Evolutionary conservation across 2,797 vertebrate species (phyloP).

Genomic region (Clarias fuscus): DNA sequence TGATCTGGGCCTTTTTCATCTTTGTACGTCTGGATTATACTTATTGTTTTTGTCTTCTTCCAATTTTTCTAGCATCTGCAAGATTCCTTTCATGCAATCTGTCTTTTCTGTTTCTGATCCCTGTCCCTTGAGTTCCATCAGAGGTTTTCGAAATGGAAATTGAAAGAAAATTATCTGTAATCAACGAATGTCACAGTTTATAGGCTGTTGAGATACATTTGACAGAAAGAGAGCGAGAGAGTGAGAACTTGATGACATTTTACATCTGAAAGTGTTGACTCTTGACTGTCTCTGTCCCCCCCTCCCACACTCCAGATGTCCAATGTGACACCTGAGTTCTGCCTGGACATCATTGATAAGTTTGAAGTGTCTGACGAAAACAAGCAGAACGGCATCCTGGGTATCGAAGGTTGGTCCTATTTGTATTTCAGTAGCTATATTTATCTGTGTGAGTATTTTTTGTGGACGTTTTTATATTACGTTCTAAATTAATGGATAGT

Average conservation of each 20-base stretch:
- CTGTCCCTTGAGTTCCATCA: not conserved
- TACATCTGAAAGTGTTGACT: conserved; percentile 17
- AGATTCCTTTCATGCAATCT: not conserved
- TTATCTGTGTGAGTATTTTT: not conserved
- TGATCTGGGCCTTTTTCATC: not conserved
- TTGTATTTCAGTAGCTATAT: not conserved
- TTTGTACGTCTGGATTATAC: not conserved
- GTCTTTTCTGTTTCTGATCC: not conserved
- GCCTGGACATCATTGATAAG: conserved; percentile 90
- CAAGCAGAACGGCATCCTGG: conserved; percentile 85
- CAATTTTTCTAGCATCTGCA: not conserved
- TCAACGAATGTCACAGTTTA: not conserved
- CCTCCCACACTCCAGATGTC: conserved; percentile 75
- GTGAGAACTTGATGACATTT: not conserved
- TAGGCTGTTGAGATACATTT: no score
- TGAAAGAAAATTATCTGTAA: not conserved
- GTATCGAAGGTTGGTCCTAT: conserved; percentile 87
- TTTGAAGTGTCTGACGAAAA: conserved; percentile 94
- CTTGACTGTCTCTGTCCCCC: not conserved
- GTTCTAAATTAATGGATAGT: not conserved
- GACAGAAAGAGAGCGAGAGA: not conserved
- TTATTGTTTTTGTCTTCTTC: not conserved
- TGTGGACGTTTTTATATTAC: not conserved
- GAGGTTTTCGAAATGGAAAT: not conserved
- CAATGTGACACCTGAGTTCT: conserved; percentile 87